phyloP scores from a whole-genome alignment of 2,888 invertebrate genomes.

The Drosophila maculinotata region DNA sequence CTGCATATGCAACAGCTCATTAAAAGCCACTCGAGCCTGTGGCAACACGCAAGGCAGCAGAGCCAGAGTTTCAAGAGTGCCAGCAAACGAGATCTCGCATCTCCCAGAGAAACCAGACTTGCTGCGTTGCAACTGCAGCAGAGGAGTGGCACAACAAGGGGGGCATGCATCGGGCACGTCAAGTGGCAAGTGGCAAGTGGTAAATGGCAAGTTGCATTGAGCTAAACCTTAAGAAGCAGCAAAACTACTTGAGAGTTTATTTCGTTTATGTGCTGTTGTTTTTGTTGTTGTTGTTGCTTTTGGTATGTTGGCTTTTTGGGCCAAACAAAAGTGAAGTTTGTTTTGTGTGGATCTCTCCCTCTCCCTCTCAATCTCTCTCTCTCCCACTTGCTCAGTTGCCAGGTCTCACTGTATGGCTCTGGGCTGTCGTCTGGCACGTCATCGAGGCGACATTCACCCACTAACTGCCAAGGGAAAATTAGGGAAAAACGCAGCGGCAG shows the following conservation, averaged over 20 bases:
- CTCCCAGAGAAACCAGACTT: constrained; percentile 12
- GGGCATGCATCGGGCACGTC: constrained; percentile 36
- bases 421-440: constrained; percentile 43
- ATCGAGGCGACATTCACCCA: constrained; percentile 75
- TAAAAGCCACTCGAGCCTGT: constrained; percentile 74
- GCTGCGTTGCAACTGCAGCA: constrained; percentile 9
- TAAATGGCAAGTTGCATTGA: constrained; percentile 47
- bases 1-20: constrained; percentile 80
- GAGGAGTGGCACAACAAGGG: not conserved
- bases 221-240: constrained; percentile 41
- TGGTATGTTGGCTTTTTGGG: constrained; percentile 61
- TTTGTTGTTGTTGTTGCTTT: constrained; percentile 13
- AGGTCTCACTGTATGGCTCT: not conserved
- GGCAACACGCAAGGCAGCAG: constrained; percentile 57
- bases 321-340: constrained; percentile 74
- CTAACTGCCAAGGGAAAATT: constrained; percentile 72
- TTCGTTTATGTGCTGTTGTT: constrained; percentile 42
- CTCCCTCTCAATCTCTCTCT: constrained; percentile 3
- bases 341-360: not conserved
- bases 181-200: too few species aligned
- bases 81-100: constrained; percentile 38
- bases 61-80: constrained; percentile 18
- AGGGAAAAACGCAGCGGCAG: constrained; percentile 54
- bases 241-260: constrained; percentile 52
- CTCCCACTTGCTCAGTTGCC: not conserved